Evolutionary conservation across 2,888 invertebrate species (phyloP), one percentile per base, ranked within the genome.

Genomic region (Hirudinaria manillensis): DNA sequence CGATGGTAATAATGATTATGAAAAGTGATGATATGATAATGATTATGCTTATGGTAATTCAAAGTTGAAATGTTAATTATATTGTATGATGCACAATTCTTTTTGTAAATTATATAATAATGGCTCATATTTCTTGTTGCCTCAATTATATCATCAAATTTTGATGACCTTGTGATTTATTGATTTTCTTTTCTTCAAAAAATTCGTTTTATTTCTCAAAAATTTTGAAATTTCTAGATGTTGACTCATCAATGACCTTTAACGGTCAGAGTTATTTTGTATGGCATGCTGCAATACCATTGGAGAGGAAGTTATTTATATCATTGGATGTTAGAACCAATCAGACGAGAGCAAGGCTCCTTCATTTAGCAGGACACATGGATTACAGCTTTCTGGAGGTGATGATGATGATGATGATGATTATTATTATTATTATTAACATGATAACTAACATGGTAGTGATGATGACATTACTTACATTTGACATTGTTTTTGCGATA

Each of bases 301-400:
- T 61, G 61, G 61, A 61, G 61, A 61, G 29, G 13, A 61, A 29
- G 29, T 6, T 61, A 29, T 61, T 61, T 61, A 24, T 61, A 29
- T 61, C 61, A 2, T 61, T 61, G 13, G 24, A 61, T 10, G 10
- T 61, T 13, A 61, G 13, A 29, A 61, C 61, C 61, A 61, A 61
- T 61, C 61, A 61, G 61, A 61, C 29, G 19, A 27, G 24, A 61
- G 6, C 61, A 24, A 61, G 61, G 61, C 24, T 61, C 7, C 24
- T 61, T 10, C 61, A 61, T 61, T 24, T 29, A 61, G 24, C 61
- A 13, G 61, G 61, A 61, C 24, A 61, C 29, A 13, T 61, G 61
- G 61, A 61, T 16, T 61, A 61, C 61, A 27, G 61, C 24, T 61
- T 61, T 61, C 61, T 61, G 24, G 61, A 61, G 61, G 61, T 61